These are phyloP conservation scores for Ceratotherium simum DNA, from an alignment of 2,113 vertebrate species.

Conservation along the genomic window DNA sequence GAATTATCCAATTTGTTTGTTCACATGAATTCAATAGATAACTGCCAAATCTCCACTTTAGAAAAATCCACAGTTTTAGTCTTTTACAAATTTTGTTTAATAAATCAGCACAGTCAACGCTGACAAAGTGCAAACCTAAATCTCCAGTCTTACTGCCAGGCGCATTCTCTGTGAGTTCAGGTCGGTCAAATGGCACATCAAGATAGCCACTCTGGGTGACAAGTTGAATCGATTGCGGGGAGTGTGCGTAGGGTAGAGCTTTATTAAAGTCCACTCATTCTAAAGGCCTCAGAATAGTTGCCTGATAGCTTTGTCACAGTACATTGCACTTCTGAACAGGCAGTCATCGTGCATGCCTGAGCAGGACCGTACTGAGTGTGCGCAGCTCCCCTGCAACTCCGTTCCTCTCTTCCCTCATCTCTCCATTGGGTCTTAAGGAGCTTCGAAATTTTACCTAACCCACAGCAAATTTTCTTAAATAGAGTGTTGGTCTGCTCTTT, in stretches of 20 bases:
- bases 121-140: not conserved
- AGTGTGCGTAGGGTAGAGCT: not conserved
- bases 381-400: not conserved
- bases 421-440: not conserved
- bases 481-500: not conserved
- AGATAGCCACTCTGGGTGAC: too few relatives aligned
- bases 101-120: not conserved
- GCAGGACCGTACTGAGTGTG: not conserved
- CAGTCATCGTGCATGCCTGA: too few relatives aligned
- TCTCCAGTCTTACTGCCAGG: not conserved
- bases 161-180: not conserved
- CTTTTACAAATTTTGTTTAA: not conserved
- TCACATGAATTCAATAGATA: not conserved
- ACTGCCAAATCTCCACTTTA: not conserved
- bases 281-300: not conserved
- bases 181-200: not conserved
- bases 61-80: not conserved
- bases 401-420: not conserved
- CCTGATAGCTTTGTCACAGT: not conserved
- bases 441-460: not conserved
- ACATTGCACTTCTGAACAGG: not conserved
- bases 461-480: not conserved
- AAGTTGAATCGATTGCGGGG: not conserved
- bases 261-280: too few relatives aligned
- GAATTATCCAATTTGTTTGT: not conserved